Evolutionary conservation across 2,113 vertebrate species (phyloP).

Genomic region (Rhipidura dahli): DNA sequence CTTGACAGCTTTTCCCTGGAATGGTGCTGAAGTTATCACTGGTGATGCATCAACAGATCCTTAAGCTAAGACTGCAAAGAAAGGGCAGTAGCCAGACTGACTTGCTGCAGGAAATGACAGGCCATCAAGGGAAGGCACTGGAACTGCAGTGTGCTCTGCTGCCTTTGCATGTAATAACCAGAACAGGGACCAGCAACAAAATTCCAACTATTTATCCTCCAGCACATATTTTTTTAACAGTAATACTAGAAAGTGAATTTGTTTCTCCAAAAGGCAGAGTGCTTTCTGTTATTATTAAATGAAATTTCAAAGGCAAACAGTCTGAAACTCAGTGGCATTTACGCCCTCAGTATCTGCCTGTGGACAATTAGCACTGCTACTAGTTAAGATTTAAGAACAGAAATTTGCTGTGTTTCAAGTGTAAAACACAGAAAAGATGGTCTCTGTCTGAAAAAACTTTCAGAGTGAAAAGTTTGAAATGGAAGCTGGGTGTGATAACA

Average conservation of each 20-base stretch:
- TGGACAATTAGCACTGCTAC: not conserved
- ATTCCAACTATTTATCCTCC: not conserved
- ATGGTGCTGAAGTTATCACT: not conserved
- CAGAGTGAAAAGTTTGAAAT: not conserved
- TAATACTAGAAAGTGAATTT: not conserved
- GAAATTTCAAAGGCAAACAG: not conserved
- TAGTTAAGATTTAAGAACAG: not conserved
- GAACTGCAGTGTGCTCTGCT: not conserved
- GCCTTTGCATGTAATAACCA: not conserved
- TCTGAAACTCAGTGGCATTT: not conserved
- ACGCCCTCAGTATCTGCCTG: not conserved
- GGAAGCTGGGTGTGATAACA: not conserved
- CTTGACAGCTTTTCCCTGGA: not conserved
- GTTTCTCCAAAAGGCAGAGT: not conserved
- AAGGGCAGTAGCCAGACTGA: not conserved
- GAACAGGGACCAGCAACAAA: not conserved
- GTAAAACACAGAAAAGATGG: not conserved
- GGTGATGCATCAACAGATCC: not conserved
- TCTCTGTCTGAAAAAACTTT: not conserved
- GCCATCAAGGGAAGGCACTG: not conserved
- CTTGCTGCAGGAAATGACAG: not conserved
- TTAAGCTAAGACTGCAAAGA: not conserved
- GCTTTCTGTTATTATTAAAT: not conserved
- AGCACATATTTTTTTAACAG: not conserved
- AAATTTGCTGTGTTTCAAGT: not conserved